A percentile compares a stretch with the other conserved stretches of the same genome.
These are phyloP conservation scores for Agrypnus murinus DNA, from an alignment of 2,888 invertebrate species.

Conservation along the genomic window DNA sequence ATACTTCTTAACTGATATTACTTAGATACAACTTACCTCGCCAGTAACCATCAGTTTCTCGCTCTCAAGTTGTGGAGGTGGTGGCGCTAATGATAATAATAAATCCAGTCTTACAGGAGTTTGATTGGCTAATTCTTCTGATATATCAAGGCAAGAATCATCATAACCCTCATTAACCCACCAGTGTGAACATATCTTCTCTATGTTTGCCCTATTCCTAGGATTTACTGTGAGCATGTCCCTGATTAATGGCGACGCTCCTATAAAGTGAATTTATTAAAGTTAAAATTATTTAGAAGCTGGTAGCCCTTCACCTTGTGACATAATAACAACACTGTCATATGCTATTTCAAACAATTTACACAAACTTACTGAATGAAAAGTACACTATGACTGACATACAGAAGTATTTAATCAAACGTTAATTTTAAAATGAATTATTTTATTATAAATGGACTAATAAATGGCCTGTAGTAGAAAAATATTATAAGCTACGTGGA, in stretches of 20 bases:
- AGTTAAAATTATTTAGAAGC: slow-evolving; percentile 4
- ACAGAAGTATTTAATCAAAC: not conserved
- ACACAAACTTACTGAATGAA: not conserved
- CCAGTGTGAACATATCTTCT: slow-evolving; percentile 96
- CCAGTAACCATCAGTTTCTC: slow-evolving; percentile 83
- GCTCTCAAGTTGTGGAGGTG: slow-evolving; percentile 82
- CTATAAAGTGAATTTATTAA: slow-evolving; percentile 74
- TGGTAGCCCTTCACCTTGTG: too few relatives aligned
- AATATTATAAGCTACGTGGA: too few relatives aligned
- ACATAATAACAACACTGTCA: slow-evolving; percentile 3
- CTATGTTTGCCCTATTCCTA: slow-evolving; percentile 90
- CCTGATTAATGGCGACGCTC: slow-evolving; percentile 94
- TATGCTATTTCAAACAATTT: too few relatives aligned
- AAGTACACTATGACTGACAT: not conserved
- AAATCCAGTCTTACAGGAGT: slow-evolving; percentile 93
- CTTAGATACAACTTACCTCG: slow-evolving; percentile 69
- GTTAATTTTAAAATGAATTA: too few relatives aligned
- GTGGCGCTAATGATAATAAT: slow-evolving; percentile 88
- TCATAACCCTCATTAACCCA: slow-evolving; percentile 95
- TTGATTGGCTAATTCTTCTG: slow-evolving; percentile 91
- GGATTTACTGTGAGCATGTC: slow-evolving; percentile 97
- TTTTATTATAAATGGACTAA: too few relatives aligned
- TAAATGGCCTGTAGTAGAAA: too few relatives aligned
- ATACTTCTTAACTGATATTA: too few relatives aligned
- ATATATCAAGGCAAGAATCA: slow-evolving; percentile 87